Base-by-base conservation (phyloP, 2,113 vertebrate genomes). In the Boleophthalmus pectinirostris region DNA sequence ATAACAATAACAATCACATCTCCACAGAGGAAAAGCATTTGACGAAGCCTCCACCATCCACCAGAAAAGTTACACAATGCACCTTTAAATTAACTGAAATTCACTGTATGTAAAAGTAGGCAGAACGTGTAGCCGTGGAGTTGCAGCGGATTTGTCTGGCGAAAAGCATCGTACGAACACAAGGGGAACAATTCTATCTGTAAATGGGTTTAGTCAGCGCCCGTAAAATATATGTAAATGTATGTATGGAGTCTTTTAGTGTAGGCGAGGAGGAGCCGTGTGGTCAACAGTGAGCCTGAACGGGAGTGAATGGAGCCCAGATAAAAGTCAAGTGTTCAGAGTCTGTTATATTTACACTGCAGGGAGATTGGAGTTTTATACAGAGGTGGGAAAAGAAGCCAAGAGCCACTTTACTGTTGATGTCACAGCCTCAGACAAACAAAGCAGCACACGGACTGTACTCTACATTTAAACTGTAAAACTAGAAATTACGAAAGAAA, bases 191-290 rank as follows among this genome's bases (percentile, higher is more conserved):
- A 82, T 87, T 84, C 81, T 69, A 89, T 88, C 75, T 69, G 72
- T 82, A 82, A 89, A 89, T 88, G 87, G 78, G 85, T 89, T 82
- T 81, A 86, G 57, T 66, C 80, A 61, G 75, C 61, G 65, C 64
- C 78, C 56, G 20, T 80, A 71, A 87, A 87, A 88, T 90, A 77
- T 88, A 90, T 90, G 89, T 69, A 89, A 87, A 90, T 92, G 70
- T 85, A 88, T 88, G 84, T 81, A 87, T 92, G 87, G 86, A 87
- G 90, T 87, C 72, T 82, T 88, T 90, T 85, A 80, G 75, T 73
- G 85, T 88, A 51, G 16, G 84, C 69, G 25, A 72, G 66, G 66
- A 72, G 68, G 63, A 77, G 82, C 73, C 76, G 70, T 61, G 35
- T 83, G 85, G 85, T 87, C 87, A 89, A 79, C 72, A 69, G 79